Evolutionary conservation across 2,113 vertebrate species (phyloP).

Genomic region (Meles meles): DNA sequence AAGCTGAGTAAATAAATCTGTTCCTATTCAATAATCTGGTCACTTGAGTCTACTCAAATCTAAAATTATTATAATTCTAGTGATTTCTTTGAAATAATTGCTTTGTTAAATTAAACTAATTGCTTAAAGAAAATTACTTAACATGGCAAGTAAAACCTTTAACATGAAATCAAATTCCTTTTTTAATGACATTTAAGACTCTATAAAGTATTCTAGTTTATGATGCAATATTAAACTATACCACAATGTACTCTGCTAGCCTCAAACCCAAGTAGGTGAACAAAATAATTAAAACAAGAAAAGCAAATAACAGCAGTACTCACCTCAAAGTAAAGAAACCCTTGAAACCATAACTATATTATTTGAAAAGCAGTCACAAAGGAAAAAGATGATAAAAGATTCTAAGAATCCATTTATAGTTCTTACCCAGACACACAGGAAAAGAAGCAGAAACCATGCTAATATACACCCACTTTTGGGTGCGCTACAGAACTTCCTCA

Average conservation of each 20-base stretch:
- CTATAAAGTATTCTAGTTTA: background rate
- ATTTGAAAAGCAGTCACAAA: background rate
- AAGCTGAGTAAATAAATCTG: slow-evolving; percentile 31
- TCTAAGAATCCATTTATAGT: background rate
- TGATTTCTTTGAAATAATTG: slow-evolving; percentile 31
- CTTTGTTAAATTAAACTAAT: slow-evolving; percentile 43
- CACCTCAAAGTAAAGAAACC: background rate
- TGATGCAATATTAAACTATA: slow-evolving; percentile 3
- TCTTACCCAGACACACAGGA: background rate
- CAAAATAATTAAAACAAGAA: background rate
- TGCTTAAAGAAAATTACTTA: background rate
- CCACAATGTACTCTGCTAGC: background rate
- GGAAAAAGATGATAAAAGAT: background rate
- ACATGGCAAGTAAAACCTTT: background rate
- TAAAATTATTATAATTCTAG: slow-evolving; percentile 54
- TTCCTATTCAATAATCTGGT: slow-evolving; percentile 61
- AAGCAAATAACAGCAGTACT: background rate
- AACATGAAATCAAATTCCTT: background rate
- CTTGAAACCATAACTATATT: background rate
- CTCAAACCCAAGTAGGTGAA: background rate
- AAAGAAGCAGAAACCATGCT: background rate
- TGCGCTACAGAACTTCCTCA: background rate
- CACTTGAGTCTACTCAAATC: slow-evolving; percentile 32
- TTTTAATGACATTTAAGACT: slow-evolving; percentile 17
- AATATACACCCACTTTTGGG: background rate